Evolutionary conservation across 2,888 invertebrate species (phyloP), one percentile per base, ranked within the genome.

Genomic region (Bembecia ichneumoniformis): DNA sequence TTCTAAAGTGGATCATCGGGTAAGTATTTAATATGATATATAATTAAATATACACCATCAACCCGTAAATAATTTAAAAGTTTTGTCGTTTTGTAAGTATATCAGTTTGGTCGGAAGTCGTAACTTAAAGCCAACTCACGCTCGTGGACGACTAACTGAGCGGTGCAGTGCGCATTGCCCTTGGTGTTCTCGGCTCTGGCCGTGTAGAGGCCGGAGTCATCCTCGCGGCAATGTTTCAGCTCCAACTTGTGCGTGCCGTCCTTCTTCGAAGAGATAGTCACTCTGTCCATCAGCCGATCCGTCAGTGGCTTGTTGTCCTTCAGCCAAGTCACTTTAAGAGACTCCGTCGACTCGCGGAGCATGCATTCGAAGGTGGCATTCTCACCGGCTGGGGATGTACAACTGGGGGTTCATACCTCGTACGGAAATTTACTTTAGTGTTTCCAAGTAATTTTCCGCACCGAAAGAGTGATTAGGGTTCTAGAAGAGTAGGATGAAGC

Each of bases 181-280:
- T 91, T 90, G 20, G 89, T 87, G 68, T 96, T 96, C 52, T 93
- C 92, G 15, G 97, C 97, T 56, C 95, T 91, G 46, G 96, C 96
- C 0, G 96, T 95, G 76, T 98, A 98, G 44, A 95, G 90, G 47
- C 96, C 97, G n/a, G 92, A 90, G 77, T 98, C 98, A 28, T 90
- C 91, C 62, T 93, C 90, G 54, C 89, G 83, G 63, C 93, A 93
- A 72, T 95, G 94, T 64, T 91, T 90, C 56, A 95, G 90, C 61
- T 92, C 90, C 58, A 98, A 84, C 51, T 91, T 92, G 74, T 93
- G 93, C 3, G 74, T 73, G 50, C 89, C 89, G 34, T 88, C 88
- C 16, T 89, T 83, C 11, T 88, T 87, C 48, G 88, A 88, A 5
- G 90, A 89, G 58, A 90, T 89, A 56, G 87, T 88, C 48, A 94